phyloP scores from a whole-genome alignment of 2,888 invertebrate species.

The Chesias legatella region DNA sequence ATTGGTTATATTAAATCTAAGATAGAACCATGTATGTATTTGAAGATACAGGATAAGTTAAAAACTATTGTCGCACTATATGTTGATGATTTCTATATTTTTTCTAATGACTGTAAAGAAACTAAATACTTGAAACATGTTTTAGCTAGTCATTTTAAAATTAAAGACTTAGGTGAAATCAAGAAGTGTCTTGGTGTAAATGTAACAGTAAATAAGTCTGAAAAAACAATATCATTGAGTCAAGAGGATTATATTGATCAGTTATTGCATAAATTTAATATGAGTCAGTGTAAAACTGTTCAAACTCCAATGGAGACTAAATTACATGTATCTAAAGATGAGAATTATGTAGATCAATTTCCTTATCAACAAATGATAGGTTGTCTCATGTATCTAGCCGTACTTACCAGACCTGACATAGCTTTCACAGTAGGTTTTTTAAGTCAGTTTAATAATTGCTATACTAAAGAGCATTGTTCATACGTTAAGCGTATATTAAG shows the following conservation, averaged over 20 bases:
- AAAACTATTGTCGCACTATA: slow-evolving; percentile 6
- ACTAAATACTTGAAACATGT: background rate
- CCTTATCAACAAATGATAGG: slow-evolving; percentile 8
- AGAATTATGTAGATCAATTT: slow-evolving; percentile 5
- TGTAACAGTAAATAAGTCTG: slow-evolving; percentile 11
- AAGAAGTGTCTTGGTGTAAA: slow-evolving; percentile 24
- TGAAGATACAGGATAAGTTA: background rate
- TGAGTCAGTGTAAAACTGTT: slow-evolving; percentile 16
- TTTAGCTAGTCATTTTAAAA: background rate
- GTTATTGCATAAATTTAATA: slow-evolving; percentile 5
- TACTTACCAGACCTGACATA: slow-evolving; percentile 25
- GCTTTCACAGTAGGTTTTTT: slow-evolving; percentile 16
- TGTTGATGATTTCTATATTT: slow-evolving; percentile 8
- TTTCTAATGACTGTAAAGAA: background rate
- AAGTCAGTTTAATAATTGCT: slow-evolving; percentile 22
- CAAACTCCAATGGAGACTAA: slow-evolving; percentile 16
- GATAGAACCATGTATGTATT: background rate
- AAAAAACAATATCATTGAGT: slow-evolving; percentile 8
- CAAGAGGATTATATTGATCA: slow-evolving; percentile 14
- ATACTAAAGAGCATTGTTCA: slow-evolving; percentile 10
- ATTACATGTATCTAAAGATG: slow-evolving; percentile 8
- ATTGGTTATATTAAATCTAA: too few relatives aligned
- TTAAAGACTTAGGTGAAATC: slow-evolving; percentile 12
- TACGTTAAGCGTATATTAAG: slow-evolving; percentile 24
- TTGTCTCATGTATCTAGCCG: slow-evolving; percentile 19